phyloP scores from a whole-genome alignment of 2,113 vertebrate species.

The Eonycteris spelaea region DNA sequence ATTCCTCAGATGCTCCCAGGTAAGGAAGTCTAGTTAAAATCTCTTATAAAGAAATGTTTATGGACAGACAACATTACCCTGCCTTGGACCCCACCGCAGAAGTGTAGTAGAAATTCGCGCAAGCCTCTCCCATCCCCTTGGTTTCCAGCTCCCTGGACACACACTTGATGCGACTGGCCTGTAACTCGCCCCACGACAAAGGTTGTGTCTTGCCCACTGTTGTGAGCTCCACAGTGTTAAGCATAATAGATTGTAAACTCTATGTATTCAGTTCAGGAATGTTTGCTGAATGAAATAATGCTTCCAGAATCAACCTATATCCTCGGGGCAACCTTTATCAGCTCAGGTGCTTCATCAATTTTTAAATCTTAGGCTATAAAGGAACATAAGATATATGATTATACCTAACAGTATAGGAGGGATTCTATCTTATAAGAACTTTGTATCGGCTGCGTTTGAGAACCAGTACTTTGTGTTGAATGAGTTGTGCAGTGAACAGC shows the following conservation, averaged over 20 bases:
- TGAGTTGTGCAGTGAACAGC: background rate
- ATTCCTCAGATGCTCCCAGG: background rate
- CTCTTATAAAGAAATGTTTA: background rate
- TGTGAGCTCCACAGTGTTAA: background rate
- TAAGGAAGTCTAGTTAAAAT: background rate
- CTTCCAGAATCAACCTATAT: background rate
- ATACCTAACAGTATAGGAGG: background rate
- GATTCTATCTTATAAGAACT: accelerated
- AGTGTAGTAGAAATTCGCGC: background rate
- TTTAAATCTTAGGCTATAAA: background rate
- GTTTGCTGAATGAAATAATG: background rate
- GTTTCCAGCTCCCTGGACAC: accelerated
- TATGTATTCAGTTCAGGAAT: background rate
- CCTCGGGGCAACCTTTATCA: background rate
- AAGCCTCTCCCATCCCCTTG: accelerated
- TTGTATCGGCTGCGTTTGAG: background rate
- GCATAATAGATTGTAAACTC: background rate
- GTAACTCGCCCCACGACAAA: background rate
- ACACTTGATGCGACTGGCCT: background rate
- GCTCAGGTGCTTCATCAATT: too few relatives aligned
- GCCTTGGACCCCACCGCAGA: background rate
- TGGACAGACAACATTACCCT: background rate
- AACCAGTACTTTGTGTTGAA: background rate
- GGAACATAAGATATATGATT: background rate
- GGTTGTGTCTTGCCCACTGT: background rate